Conservation (phyloP, 2,888 invertebrate species). For the Synergus gifuensis region DNA sequence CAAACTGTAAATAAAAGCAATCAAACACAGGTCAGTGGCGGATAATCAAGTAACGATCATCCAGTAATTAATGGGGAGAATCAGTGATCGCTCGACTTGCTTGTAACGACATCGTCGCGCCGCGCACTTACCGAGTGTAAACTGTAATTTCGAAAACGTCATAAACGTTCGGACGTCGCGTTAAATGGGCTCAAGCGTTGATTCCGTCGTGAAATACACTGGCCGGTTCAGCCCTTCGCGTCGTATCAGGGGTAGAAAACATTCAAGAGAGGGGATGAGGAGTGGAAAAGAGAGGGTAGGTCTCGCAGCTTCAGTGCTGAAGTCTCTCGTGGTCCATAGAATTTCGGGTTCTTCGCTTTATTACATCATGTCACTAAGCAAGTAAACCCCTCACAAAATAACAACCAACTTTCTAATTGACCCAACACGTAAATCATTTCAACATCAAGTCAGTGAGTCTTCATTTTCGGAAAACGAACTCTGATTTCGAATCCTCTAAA, state of each 20-base stretch:
- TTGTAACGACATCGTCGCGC: slow-evolving; percentile 28
- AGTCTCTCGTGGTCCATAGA: slow-evolving; percentile 65
- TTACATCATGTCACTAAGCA: slow-evolving; percentile 22
- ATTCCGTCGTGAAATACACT: slow-evolving; percentile 71
- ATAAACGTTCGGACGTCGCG: slow-evolving; percentile 47
- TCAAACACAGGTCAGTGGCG: slow-evolving; percentile 29
- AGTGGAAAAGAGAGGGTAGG: slow-evolving; percentile 51
- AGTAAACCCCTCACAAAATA: slow-evolving; percentile 6
- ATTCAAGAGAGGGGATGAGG: slow-evolving; percentile 45
- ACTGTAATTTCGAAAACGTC: slow-evolving; percentile 44
- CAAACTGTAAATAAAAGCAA: slow-evolving; percentile 34
- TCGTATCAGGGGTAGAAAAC: slow-evolving; percentile 54
- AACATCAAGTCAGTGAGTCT: too few relatives aligned
- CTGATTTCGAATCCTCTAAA: too few relatives aligned
- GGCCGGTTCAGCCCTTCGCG: slow-evolving; percentile 73
- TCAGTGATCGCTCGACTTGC: slow-evolving; percentile 20
- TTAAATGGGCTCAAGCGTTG: slow-evolving; percentile 55
- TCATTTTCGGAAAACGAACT: too few relatives aligned
- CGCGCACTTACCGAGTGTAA: slow-evolving; percentile 39
- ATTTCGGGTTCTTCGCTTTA: slow-evolving; percentile 38
- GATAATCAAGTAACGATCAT: slow-evolving; percentile 20
- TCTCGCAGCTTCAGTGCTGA: slow-evolving; percentile 65
- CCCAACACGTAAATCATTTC: neutral
- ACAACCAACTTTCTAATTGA: slow-evolving; percentile 20
- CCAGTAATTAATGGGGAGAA: slow-evolving; percentile 27